Conservation (phyloP, 1,140 invertebrate genomes). For the Papilio machaon region DNA sequence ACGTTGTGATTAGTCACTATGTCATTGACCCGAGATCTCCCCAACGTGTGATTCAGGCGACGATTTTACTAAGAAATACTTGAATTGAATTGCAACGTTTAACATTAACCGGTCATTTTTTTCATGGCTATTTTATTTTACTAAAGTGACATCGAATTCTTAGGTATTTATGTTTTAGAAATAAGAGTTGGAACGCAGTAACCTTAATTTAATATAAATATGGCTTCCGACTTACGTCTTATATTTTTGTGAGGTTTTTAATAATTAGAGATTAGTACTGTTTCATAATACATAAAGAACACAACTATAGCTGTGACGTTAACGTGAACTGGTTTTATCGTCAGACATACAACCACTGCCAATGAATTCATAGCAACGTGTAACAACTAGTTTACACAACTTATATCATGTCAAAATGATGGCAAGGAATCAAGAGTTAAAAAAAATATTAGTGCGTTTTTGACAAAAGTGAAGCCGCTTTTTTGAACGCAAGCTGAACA, state of each 20-base stretch:
- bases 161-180: neutral
- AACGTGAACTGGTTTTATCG: slow-evolving; percentile 2
- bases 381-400: neutral
- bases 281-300: neutral
- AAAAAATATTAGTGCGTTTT: neutral
- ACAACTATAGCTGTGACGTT: neutral
- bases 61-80: slow-evolving; percentile 19
- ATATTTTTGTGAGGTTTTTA: neutral
- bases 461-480: too few relatives aligned
- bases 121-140: neutral
- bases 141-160: neutral
- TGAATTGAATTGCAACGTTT: neutral
- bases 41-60: slow-evolving; percentile 19
- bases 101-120: slow-evolving; percentile 5
- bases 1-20: slow-evolving; percentile 32
- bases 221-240: neutral
- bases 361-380: neutral
- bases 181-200: neutral
- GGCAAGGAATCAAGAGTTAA: neutral
- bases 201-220: neutral
- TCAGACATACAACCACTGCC: neutral
- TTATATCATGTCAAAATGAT: neutral
- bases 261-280: neutral
- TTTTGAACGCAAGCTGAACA: too few relatives aligned
- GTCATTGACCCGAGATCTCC: slow-evolving; percentile 25